Evolutionary conservation across 64 coral and sea anemone genomes (phyloP).

Genomic region (Catalaphyllia jardinei): DNA sequence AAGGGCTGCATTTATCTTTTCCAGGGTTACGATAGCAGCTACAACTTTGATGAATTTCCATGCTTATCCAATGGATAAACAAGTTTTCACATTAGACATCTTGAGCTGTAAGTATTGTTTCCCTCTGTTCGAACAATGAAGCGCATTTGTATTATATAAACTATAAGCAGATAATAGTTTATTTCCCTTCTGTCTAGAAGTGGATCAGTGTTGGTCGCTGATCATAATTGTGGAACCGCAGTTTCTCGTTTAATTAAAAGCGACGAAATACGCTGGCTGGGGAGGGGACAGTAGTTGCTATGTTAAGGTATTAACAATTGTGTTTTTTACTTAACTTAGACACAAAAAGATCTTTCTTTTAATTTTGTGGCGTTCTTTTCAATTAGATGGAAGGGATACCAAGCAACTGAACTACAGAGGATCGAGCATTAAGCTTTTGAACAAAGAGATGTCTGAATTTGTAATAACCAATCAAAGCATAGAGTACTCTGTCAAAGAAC

Average conservation of each 20-base stretch:
- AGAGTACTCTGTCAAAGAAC: not conserved
- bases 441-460: conserved; percentile 24
- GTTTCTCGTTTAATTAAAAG: no score
- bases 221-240: no score
- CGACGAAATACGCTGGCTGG: no score
- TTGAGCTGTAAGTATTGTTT: conserved; percentile 43
- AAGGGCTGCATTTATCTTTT: not conserved
- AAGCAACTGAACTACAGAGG: conserved; percentile 34
- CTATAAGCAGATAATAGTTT: no score
- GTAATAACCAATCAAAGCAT: not conserved
- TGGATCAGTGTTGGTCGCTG: no score
- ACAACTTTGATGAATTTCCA: conserved; percentile 52
- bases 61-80: conserved; percentile 55
- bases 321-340: no score
- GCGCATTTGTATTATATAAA: no score
- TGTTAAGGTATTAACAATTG: no score
- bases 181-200: no score
- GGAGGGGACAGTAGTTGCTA: no score
- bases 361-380: not conserved
- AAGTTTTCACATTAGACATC: conserved; percentile 27
- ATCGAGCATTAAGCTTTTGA: not conserved
- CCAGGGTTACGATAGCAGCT: conserved; percentile 47
- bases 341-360: no score
- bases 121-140: no score
- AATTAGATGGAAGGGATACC: conserved; percentile 19